Evolutionary conservation across 2,888 invertebrate species (phyloP).

Genomic region (Spatulosminthurus flaviceps): DNA sequence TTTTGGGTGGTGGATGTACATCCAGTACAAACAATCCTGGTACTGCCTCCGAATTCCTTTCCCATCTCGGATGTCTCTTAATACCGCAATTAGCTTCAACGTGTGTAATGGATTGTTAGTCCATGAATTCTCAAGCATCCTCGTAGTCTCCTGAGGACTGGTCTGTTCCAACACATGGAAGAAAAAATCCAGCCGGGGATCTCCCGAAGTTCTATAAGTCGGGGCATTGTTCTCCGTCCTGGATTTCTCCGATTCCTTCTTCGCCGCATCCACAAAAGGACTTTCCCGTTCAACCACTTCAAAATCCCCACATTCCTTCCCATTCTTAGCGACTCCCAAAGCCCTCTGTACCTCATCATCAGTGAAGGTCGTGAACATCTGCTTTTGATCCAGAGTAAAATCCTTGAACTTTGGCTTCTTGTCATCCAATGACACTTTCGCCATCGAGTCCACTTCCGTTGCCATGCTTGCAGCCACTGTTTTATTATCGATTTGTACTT

Average conservation of each 20-base stretch:
- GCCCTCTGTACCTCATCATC: constrained; percentile 29
- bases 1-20: constrained; percentile 55
- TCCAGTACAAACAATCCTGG: constrained; percentile 54
- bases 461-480: background rate
- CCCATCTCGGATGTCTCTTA: constrained; percentile 53
- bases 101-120: constrained; percentile 47
- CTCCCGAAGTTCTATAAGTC: constrained; percentile 50
- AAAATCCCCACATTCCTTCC: constrained; percentile 16
- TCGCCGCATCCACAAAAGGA: constrained; percentile 44
- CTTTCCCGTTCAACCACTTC: constrained; percentile 18
- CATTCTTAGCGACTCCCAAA: background rate
- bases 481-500: no score
- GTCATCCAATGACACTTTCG: background rate
- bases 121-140: constrained; percentile 49
- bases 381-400: constrained; percentile 37
- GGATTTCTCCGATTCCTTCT: constrained; percentile 24
- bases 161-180: constrained; percentile 56
- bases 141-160: background rate
- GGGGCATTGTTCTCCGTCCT: constrained; percentile 54
- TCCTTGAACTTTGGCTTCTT: constrained; percentile 36
- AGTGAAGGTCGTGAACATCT: constrained; percentile 23
- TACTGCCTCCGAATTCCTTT: constrained; percentile 56
- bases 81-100: constrained; percentile 51
- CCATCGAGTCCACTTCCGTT: background rate
- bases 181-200: constrained; percentile 55